Conservation (phyloP, 2,797 vertebrate species). For the Amblyraja radiata region DNA sequence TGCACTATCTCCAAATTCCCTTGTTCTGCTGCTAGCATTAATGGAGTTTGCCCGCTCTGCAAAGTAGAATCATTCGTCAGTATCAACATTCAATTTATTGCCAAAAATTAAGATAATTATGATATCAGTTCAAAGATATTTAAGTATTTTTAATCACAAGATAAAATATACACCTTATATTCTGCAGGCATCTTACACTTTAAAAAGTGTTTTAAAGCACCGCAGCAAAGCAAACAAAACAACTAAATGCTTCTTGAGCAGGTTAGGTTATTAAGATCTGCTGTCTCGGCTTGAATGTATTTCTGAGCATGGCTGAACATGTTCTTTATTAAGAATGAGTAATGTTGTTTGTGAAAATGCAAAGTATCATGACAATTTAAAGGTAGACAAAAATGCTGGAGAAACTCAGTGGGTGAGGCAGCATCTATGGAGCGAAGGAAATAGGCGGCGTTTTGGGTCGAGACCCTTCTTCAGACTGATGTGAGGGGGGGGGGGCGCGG, state of each 20-base stretch:
- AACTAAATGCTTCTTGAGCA: not conserved
- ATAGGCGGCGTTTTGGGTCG: too few species aligned
- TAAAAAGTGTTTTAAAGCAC: not conserved
- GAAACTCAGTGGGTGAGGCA: too few species aligned
- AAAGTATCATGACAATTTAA: not conserved
- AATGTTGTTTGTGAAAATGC: not conserved
- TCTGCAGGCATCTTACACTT: not conserved
- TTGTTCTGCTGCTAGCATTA: slow-evolving; percentile 92
- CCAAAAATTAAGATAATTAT: not conserved
- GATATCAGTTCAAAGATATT: not conserved
- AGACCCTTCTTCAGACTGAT: too few species aligned
- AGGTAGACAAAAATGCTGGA: not conserved
- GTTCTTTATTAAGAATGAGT: slow-evolving; percentile 20
- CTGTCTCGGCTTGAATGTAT: not conserved
- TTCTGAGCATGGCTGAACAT: slow-evolving; percentile 13
- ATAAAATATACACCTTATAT: not conserved
- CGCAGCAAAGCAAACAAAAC: not conserved
- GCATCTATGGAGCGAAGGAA: too few species aligned
- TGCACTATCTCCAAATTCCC: slow-evolving; percentile 89
- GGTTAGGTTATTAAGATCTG: slow-evolving; percentile 16
- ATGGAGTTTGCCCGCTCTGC: slow-evolving; percentile 87
- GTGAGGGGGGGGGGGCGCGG: too few species aligned
- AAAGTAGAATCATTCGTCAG: slow-evolving; percentile 40
- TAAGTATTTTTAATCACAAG: not conserved
- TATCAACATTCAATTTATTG: slow-evolving; percentile 23